Evolutionary conservation across 1,140 invertebrate genomes (phyloP), one percentile per base, ranked within the genome.

Genomic region (Cotesia typhae): DNA sequence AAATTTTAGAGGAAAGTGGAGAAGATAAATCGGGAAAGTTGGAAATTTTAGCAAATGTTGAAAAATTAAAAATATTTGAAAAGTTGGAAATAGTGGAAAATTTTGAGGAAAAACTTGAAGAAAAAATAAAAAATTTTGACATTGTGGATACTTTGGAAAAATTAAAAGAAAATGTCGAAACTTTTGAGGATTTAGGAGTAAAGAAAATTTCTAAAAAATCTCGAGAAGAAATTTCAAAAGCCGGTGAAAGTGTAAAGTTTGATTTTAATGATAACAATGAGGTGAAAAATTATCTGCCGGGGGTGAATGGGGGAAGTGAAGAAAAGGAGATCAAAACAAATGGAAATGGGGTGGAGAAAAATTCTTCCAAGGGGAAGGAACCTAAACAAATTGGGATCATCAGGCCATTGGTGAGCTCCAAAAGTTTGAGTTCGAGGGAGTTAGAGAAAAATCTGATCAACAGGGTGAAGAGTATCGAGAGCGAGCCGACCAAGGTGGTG

Each of bases 381-480:
- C 84, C 84, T 72, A 88, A 89, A 76, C 89, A 90, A 77, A 88
- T 91, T 38, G 90, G 90, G 6, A 88, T 91, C 1, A 91, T 91
- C 69, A 78, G 89, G 70, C 90, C 90, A 0, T 82, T 90, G 36
- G 88, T 90, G 0, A 87, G 89, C 2, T 88, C 88, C 0, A 87
- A 86, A 66, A 84, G 83, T 77, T 76, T 92, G 37, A 91, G 90
- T 47, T 89, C 89, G 63, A 82, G 90, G 38, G 92, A 92, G 81
- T 88, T 92, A 20, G 92, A 92, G 78, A 92, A 92, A 81, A 93
- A 93, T 83, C 83, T 90, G 35, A 92, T 92, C 70, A 93, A 93
- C 84, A 87, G 89, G 52, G 89, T 89, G 63, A 93, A 92, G 80
- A 91, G 86, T 67, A 87, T 88, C 75, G 88, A 90, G 76, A 87